Conservation (phyloP, 2,888 invertebrate species). For the Synergus laeviventris region DNA sequence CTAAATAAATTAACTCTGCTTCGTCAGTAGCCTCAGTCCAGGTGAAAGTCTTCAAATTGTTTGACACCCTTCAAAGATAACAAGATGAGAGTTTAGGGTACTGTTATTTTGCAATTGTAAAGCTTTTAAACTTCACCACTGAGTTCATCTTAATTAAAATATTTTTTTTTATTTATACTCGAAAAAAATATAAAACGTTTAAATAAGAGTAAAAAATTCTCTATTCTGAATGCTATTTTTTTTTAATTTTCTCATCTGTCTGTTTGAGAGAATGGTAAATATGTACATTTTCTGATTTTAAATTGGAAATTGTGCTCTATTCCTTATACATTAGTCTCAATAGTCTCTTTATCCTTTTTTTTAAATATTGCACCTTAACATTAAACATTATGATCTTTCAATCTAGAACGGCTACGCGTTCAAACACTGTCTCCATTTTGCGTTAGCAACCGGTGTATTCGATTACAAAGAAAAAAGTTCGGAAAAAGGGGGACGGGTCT, state of each 20-base stretch:
- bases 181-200: neutral
- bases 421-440: too few species aligned
- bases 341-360: neutral
- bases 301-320: too few species aligned
- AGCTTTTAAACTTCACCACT: neutral
- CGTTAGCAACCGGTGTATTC: conserved; percentile 1
- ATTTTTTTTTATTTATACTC: too few species aligned
- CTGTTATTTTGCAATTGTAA: neutral
- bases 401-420: too few species aligned
- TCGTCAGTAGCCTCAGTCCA: conserved; percentile 16
- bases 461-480: conserved; percentile 11
- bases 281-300: too few species aligned
- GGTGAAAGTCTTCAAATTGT: neutral
- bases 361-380: too few species aligned
- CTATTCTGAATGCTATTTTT: neutral
- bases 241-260: neutral
- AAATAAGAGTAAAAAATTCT: neutral
- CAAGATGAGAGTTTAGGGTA: neutral
- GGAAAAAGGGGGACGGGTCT: conserved; percentile 8
- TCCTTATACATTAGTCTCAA: too few species aligned
- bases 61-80: neutral
- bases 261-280: too few species aligned
- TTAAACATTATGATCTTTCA: too few species aligned
- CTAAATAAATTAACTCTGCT: conserved; percentile 24
- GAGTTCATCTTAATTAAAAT: too few species aligned